phyloP scores from a whole-genome alignment of 2,113 vertebrate species.

The Damaliscus lunatus region DNA sequence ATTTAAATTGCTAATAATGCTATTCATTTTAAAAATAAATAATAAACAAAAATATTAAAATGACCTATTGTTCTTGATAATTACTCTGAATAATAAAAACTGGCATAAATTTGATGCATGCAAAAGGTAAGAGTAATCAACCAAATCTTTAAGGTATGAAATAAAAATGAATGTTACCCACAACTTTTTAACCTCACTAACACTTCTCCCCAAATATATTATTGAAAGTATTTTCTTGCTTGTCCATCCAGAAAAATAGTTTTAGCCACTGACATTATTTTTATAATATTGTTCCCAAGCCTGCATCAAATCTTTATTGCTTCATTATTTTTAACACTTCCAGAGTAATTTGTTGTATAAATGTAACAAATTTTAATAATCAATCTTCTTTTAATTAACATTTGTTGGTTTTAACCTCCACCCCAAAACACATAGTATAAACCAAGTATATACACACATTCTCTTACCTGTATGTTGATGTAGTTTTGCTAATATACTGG shows the following conservation, averaged over 20 bases:
- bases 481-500: not conserved
- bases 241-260: not conserved
- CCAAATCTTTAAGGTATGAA: not conserved
- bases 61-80: not conserved
- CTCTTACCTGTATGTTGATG: not conserved
- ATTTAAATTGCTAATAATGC: not conserved
- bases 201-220: not conserved
- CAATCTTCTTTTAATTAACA: not conserved
- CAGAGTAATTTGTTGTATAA: not conserved
- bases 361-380: not conserved
- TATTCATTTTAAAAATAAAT: not conserved
- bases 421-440: not conserved
- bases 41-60: not conserved
- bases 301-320: not conserved
- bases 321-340: not conserved
- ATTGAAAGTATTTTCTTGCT: not conserved
- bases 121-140: not conserved
- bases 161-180: not conserved
- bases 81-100: not conserved
- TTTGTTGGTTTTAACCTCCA: not conserved
- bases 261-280: not conserved
- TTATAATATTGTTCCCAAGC: not conserved
- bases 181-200: not conserved
- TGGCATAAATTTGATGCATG: not conserved
- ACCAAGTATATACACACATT: not conserved